Conservation (phyloP, 2,797 vertebrate genomes). For the Eulemur mongoz region DNA sequence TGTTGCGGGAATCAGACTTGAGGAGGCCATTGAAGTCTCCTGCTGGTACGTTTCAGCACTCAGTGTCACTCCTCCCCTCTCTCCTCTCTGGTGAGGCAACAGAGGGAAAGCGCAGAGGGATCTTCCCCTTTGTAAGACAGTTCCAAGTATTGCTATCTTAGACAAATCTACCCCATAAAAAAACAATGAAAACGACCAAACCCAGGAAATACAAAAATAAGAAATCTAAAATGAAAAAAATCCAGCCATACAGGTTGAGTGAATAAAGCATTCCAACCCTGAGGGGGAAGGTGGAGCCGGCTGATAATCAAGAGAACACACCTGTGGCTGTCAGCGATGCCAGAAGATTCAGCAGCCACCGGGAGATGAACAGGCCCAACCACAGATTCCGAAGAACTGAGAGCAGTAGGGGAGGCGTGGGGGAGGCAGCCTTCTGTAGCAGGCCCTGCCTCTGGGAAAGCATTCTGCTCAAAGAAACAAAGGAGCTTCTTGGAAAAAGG, state of each 20-base stretch:
- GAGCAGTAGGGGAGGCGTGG: background rate
- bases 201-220: background rate
- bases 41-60: background rate
- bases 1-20: background rate
- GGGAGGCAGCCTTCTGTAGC: too few species aligned
- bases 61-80: background rate
- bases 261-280: background rate
- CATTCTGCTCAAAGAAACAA: background rate
- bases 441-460: background rate
- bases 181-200: background rate
- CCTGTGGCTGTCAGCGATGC: rapidly evolving
- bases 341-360: background rate
- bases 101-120: background rate
- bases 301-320: background rate
- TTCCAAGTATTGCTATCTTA: background rate
- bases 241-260: background rate
- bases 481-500: background rate
- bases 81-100: background rate
- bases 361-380: background rate
- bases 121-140: background rate
- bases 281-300: background rate
- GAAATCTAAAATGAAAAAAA: background rate
- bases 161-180: background rate
- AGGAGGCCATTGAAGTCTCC: background rate
- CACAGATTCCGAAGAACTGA: background rate